Base-by-base conservation (phyloP, 1,140 invertebrate genomes). In the Zaprionus ornatus region DNA sequence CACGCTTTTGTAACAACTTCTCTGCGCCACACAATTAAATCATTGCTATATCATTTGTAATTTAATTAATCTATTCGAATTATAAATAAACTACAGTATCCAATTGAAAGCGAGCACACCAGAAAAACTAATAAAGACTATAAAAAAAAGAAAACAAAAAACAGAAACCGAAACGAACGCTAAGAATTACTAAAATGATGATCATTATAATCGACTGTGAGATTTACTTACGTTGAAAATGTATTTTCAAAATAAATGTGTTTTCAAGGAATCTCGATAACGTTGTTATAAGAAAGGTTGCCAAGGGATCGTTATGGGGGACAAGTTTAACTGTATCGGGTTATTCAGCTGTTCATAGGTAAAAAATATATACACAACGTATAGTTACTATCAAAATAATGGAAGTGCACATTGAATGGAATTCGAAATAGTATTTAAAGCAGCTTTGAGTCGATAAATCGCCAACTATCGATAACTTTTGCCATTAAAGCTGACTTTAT, bases 111-210 rank as follows among this genome's bases (percentile, higher is more conserved):
- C 67, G 77, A 83, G 71, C 74, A 83, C 79, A 79, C 52, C 74
- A 72, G 57, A 70, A 73, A 68, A 84, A 78, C 67, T 67, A 87
- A 80, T 88, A 88, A 88, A 88, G 80, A 88, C 80, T 84, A 88
- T 88, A 80, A 78, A 68, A 77, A 68, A 54, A 79, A 55, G 50
- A 76, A 69, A 71, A 57, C 42, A 32, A 42, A 48, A 50, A 50
- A 19, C 45, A 21, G 19, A 50, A 5, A 50, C 2, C 45, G 19
- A 50, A 50, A 5, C 19, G 45, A 50, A 50, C 45, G 10, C 19
- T 3, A 27, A 68, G 29, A 32, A 66, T 66, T 57, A 27, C 40
- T 50, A 52, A 23, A 25, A 52, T 61, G 37, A 73, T 42, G 35
- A 62, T 35, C 23, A 50, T 50, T 50, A 50, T 37, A 57, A 59